Conservation (phyloP, 2,888 invertebrate species). For the Cheilosia variabilis region DNA sequence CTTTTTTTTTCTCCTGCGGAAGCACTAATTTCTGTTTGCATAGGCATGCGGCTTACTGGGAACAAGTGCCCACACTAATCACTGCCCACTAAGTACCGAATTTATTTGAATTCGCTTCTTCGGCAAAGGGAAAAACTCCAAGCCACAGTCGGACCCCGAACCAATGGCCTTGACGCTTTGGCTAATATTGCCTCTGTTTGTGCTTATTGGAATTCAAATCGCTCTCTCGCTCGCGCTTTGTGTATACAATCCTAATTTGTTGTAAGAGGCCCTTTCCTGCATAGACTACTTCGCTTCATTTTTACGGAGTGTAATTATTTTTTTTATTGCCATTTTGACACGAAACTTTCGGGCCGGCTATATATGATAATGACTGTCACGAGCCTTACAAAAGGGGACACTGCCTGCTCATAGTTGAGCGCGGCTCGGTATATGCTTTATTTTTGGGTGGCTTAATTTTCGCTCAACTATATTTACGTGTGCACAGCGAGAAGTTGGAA, state of each 20-base stretch:
- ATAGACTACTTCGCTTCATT: slow-evolving; percentile 14
- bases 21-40: slow-evolving; percentile 64
- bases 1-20: slow-evolving; percentile 5
- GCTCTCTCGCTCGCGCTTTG: slow-evolving; percentile 19
- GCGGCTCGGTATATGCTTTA: slow-evolving; percentile 21
- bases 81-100: slow-evolving; percentile 48
- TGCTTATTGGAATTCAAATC: slow-evolving; percentile 57
- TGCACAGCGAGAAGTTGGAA: slow-evolving; percentile 31
- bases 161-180: slow-evolving; percentile 42
- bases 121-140: slow-evolving; percentile 29
- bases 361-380: slow-evolving; percentile 67
- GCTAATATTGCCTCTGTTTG: neutral
- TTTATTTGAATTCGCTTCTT: slow-evolving; percentile 59
- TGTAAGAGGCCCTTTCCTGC: slow-evolving; percentile 16
- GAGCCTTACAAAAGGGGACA: slow-evolving; percentile 34
- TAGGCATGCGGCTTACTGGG: neutral
- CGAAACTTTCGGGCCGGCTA: slow-evolving; percentile 40
- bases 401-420: neutral
- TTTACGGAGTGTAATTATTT: slow-evolving; percentile 62
- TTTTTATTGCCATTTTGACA: slow-evolving; percentile 68
- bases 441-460: slow-evolving; percentile 56
- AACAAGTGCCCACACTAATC: slow-evolving; percentile 29
- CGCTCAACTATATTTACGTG: neutral
- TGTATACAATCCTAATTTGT: slow-evolving; percentile 50
- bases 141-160: neutral